Conservation (phyloP, 2,113 vertebrate species). For the human (Homo sapiens) region DNA sequence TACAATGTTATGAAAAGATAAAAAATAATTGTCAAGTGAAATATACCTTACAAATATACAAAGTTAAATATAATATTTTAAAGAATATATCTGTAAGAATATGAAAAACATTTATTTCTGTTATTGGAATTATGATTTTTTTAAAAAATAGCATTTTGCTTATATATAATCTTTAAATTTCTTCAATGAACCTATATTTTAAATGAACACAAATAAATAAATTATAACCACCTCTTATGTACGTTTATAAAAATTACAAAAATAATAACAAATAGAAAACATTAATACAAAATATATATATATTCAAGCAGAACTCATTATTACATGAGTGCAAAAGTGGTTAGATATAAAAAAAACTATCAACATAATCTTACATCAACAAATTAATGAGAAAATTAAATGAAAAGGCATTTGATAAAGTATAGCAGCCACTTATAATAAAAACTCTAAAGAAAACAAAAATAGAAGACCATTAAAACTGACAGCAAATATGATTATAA, state of each 20-base stretch:
- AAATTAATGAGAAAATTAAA: conserved; percentile 47
- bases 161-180: neutral
- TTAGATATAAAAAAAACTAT: neutral
- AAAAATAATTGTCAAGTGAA: neutral
- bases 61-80: neutral
- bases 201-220: neutral
- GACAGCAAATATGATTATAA: conserved; percentile 49
- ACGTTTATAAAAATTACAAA: neutral
- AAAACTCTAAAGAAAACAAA: conserved; percentile 43
- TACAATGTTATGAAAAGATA: neutral
- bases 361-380: neutral
- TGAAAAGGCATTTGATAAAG: conserved; percentile 46
- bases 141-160: neutral
- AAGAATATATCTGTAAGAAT: neutral
- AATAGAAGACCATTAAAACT: conserved; percentile 35
- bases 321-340: neutral
- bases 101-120: neutral
- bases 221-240: neutral
- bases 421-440: neutral
- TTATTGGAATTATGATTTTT: neutral
- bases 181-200: neutral
- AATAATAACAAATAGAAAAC: neutral
- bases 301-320: neutral
- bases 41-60: neutral
- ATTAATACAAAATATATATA: neutral